Conservation (phyloP, 1,140 invertebrate genomes). For the Drosophila orosa region DNA sequence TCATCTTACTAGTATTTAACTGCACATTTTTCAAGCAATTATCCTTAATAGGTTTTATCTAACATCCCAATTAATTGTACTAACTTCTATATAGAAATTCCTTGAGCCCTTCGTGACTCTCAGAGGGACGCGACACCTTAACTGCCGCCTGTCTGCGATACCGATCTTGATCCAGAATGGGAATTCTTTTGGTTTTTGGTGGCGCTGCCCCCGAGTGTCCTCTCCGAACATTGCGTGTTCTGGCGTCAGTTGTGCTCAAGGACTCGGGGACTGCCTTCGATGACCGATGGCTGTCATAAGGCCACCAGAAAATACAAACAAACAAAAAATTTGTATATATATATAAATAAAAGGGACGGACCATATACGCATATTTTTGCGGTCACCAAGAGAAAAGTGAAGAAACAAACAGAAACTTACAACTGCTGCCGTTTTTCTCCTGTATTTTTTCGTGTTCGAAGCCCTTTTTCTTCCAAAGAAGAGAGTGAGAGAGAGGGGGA, state of each 20-base stretch:
- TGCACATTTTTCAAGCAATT: too few species aligned
- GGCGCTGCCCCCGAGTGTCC: slow-evolving; percentile 24
- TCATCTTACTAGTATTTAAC: too few species aligned
- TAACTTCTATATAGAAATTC: neutral
- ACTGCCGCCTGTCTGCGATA: slow-evolving; percentile 27
- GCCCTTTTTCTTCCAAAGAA: slow-evolving; percentile 15
- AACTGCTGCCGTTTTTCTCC: slow-evolving; percentile 71
- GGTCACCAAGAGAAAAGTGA: slow-evolving; percentile 52
- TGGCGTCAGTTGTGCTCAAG: slow-evolving; percentile 75
- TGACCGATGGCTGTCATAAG: slow-evolving; percentile 73
- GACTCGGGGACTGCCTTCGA: slow-evolving; percentile 46
- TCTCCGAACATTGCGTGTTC: slow-evolving; percentile 52
- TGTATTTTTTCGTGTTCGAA: slow-evolving; percentile 24
- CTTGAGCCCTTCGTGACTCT: slow-evolving; percentile 3
- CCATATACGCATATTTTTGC: slow-evolving; percentile 74
- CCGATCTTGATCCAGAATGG: slow-evolving; percentile 39
- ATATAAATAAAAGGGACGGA: slow-evolving; percentile 54
- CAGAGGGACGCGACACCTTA: slow-evolving; percentile 15
- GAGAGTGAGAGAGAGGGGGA: neutral
- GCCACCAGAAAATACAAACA: slow-evolving; percentile 1
- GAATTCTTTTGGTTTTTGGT: slow-evolving; percentile 41
- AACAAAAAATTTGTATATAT: neutral
- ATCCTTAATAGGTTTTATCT: neutral
- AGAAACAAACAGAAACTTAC: slow-evolving; percentile 71
- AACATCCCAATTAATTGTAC: slow-evolving; percentile 6